Conservation (phyloP, 2,888 invertebrate species). For the Lycocerus yunnanus region DNA sequence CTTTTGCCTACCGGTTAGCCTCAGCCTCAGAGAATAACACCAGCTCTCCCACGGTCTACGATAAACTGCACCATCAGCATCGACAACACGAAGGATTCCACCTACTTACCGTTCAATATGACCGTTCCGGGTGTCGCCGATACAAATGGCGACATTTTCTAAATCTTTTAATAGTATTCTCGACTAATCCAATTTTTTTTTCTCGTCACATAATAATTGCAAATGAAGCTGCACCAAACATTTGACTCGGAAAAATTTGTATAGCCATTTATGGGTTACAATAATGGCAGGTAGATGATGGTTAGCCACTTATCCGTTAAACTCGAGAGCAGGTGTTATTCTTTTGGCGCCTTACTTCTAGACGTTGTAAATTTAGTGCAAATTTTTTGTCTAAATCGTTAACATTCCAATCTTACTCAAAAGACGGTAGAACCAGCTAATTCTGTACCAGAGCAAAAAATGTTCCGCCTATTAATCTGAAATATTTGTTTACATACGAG, state of each 20-base stretch:
- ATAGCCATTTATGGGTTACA: background rate
- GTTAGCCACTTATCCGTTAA: background rate
- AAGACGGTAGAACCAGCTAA: background rate
- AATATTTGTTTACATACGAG: background rate
- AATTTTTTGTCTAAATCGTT: slow-evolving; percentile 1
- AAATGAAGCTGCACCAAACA: background rate
- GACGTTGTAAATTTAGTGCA: slow-evolving; percentile 3
- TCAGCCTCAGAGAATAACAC: slow-evolving; percentile 27
- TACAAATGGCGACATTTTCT: background rate
- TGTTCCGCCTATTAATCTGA: background rate
- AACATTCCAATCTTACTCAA: background rate
- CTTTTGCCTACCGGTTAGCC: slow-evolving; percentile 35
- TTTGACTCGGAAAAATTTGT: background rate
- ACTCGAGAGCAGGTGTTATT: background rate
- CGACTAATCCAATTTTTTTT: background rate
- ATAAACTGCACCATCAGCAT: slow-evolving; percentile 32
- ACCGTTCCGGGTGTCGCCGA: slow-evolving; percentile 22
- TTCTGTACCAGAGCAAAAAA: background rate
- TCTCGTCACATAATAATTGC: background rate
- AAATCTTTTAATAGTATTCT: background rate
- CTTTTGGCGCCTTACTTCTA: slow-evolving; percentile 4
- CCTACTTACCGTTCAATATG: slow-evolving; percentile 27
- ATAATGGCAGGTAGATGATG: background rate
- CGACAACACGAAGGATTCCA: slow-evolving; percentile 24
- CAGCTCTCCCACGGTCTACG: slow-evolving; percentile 25